Evolutionary conservation across 2,113 vertebrate species (phyloP).

Genomic region (Irena cyanogastra): DNA sequence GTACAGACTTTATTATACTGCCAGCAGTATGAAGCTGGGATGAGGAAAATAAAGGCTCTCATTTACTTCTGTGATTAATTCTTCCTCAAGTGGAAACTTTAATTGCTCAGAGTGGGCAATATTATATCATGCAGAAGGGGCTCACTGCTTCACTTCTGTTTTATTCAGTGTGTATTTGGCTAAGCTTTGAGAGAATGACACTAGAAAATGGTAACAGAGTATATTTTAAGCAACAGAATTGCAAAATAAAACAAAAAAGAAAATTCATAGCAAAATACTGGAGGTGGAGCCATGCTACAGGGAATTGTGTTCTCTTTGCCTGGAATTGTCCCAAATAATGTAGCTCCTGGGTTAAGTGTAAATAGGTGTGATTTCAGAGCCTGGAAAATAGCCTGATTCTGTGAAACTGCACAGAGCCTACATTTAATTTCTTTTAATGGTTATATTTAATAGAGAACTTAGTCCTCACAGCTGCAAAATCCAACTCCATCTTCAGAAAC

Average conservation of each 20-base stretch:
- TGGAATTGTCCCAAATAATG: not conserved
- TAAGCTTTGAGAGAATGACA: not conserved
- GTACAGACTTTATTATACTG: not conserved
- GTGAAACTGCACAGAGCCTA: not conserved
- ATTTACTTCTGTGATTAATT: not conserved
- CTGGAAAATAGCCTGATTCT: not conserved
- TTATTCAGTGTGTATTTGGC: not conserved
- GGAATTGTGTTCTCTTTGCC: not conserved
- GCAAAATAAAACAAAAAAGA: not conserved
- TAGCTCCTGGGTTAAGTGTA: not conserved
- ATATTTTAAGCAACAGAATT: not conserved
- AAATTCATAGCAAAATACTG: constrained; percentile 40
- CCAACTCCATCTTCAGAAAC: not conserved
- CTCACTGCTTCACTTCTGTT: not conserved
- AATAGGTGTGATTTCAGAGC: not conserved
- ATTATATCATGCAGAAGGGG: not conserved
- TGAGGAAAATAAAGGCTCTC: not conserved
- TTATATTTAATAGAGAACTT: not conserved
- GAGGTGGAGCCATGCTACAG: constrained; percentile 59
- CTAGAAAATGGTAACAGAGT: not conserved
- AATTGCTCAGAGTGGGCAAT: not conserved
- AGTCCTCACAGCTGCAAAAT: not conserved
- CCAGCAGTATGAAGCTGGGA: not conserved
- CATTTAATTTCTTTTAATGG: not conserved
- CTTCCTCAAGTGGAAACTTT: not conserved